Conservation (phyloP, 1,140 invertebrate genomes). For the Anagrus nilaparvatae region DNA sequence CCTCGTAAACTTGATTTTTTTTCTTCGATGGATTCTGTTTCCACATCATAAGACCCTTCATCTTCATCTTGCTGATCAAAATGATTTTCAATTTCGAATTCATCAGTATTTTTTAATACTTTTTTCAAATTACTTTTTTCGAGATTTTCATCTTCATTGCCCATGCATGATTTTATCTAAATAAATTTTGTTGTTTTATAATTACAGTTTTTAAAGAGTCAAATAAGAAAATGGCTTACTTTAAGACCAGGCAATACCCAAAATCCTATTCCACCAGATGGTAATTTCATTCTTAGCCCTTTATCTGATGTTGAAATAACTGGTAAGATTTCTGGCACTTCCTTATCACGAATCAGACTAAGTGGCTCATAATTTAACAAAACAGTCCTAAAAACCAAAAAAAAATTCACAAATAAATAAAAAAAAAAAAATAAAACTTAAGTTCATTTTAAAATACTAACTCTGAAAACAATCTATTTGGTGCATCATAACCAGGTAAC, state of each 20-base stretch:
- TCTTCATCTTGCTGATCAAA: not conserved
- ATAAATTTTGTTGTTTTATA: constrained; percentile 1
- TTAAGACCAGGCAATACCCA: constrained; percentile 47
- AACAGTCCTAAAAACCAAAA: constrained; percentile 39
- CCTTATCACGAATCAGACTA: constrained; percentile 37
- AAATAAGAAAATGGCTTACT: constrained; percentile 22
- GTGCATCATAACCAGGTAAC: constrained; percentile 25
- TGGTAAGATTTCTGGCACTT: constrained; percentile 39
- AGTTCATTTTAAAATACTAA: constrained; percentile 20
- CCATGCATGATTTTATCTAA: constrained; percentile 25
- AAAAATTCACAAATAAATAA: not conserved
- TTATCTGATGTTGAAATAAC: constrained; percentile 35
- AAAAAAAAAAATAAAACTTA: constrained; percentile 2
- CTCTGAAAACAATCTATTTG: constrained; percentile 32
- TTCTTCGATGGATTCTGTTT: not conserved
- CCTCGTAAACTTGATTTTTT: not conserved
- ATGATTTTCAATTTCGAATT: constrained; percentile 8
- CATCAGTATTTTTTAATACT: constrained; percentile 8
- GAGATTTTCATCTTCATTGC: constrained; percentile 10
- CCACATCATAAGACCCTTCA: not conserved
- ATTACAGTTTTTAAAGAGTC: not conserved
- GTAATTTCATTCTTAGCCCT: constrained; percentile 39
- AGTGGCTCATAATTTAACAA: constrained; percentile 41
- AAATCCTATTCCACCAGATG: constrained; percentile 46
- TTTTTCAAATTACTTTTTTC: constrained; percentile 16